Evolutionary conservation across 2,113 vertebrate species (phyloP).

Genomic region (Gallinago media): DNA sequence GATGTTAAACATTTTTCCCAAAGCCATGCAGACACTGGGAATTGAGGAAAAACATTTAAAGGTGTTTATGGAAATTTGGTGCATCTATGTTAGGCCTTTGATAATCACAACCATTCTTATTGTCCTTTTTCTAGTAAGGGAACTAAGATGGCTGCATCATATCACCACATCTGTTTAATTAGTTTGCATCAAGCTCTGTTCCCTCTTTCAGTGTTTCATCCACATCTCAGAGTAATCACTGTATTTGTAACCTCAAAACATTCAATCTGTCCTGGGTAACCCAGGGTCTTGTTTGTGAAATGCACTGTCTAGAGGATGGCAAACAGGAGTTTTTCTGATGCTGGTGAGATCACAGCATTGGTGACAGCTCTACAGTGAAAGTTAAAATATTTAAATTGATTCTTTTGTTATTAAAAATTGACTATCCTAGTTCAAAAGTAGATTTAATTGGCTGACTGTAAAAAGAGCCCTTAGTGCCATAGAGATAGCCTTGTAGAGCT

Average conservation of each 20-base stretch:
- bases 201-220: neutral
- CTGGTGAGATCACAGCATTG: neutral
- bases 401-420: neutral
- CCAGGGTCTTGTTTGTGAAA: neutral
- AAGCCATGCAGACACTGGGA: neutral
- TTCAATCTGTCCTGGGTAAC: neutral
- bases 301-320: neutral
- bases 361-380: neutral
- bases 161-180: neutral
- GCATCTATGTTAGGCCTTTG: neutral
- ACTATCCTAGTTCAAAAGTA: neutral
- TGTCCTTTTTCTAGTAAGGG: neutral
- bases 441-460: neutral
- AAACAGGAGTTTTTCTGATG: neutral
- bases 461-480: neutral
- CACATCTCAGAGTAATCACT: neutral
- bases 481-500: neutral
- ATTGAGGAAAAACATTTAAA: neutral
- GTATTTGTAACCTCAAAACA: neutral
- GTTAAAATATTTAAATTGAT: neutral
- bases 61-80: neutral
- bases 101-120: neutral
- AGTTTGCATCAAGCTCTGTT: neutral
- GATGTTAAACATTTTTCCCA: neutral
- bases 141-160: neutral